Conservation (phyloP, 2,888 invertebrate genomes). For the Pecten maximus region DNA sequence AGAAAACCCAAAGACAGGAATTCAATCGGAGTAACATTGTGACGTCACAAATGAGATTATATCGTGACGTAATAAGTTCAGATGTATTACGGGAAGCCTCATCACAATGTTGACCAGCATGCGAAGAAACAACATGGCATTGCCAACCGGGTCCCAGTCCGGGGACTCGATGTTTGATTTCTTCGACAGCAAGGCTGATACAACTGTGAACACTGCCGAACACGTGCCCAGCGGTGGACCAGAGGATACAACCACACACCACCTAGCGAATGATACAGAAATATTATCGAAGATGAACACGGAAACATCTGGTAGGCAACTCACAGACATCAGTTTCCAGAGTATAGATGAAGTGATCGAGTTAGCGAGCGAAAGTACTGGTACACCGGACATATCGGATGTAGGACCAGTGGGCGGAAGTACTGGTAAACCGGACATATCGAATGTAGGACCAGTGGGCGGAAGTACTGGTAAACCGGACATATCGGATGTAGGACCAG, state of each 20-base stretch:
- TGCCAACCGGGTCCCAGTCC: neutral
- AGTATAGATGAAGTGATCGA: slow-evolving; percentile 16
- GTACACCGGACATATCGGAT: neutral
- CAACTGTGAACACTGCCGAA: neutral
- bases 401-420: neutral
- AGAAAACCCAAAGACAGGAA: no score
- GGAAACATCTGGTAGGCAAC: neutral
- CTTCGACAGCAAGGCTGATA: slow-evolving; percentile 37
- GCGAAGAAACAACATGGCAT: slow-evolving; percentile 26
- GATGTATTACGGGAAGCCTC: slow-evolving; percentile 27
- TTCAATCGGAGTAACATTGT: neutral
- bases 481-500: no score
- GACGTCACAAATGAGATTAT: neutral
- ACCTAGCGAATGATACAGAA: neutral
- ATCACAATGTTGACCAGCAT: neutral
- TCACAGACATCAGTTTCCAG: neutral
- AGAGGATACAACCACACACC: neutral
- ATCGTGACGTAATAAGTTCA: neutral
- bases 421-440: no score
- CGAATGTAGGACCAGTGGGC: neutral
- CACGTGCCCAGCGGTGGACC: neutral
- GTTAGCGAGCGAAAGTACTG: neutral
- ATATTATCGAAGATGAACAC: neutral
- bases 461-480: no score
- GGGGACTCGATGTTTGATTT: slow-evolving; percentile 38